Evolutionary conservation across 2,888 invertebrate genomes (phyloP).

Genomic region (Eudemis profundana): DNA sequence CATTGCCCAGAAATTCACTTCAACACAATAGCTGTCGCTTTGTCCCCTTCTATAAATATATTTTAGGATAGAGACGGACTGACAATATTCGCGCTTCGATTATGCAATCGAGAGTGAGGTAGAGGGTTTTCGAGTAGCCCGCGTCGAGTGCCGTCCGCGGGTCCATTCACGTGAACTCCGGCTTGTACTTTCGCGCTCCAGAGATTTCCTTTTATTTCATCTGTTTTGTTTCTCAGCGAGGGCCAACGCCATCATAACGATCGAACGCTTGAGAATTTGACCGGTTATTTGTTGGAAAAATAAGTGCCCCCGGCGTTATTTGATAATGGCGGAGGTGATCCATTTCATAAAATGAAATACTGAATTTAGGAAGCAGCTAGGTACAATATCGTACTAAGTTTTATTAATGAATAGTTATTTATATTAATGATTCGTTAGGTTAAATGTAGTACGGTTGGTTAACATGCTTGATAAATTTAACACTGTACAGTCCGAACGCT

Average conservation of each 20-base stretch:
- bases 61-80: constrained; percentile 49
- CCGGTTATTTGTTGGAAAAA: constrained; percentile 68
- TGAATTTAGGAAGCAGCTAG: background rate
- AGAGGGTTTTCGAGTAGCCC: constrained; percentile 51
- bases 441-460: no score
- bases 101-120: constrained; percentile 54
- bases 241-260: constrained; percentile 71
- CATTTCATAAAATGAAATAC: background rate
- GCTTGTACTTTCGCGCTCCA: constrained; percentile 68
- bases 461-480: no score
- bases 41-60: constrained; percentile 43
- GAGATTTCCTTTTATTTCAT: constrained; percentile 67
- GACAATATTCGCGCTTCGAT: constrained; percentile 52
- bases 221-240: constrained; percentile 68
- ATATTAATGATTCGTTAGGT: no score
- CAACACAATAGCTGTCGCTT: constrained; percentile 35
- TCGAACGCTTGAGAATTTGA: constrained; percentile 63
- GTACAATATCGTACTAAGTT: no score
- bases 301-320: constrained; percentile 54
- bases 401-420: background rate
- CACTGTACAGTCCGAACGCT: no score
- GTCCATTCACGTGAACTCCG: constrained; percentile 58
- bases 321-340: constrained; percentile 30
- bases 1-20: constrained; percentile 55
- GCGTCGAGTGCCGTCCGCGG: constrained; percentile 51